Percentiles rank a stretch among this genome's conserved stretches.
Conservation (phyloP, 2,888 invertebrate genomes). For the Ophioninae sp. region DNA sequence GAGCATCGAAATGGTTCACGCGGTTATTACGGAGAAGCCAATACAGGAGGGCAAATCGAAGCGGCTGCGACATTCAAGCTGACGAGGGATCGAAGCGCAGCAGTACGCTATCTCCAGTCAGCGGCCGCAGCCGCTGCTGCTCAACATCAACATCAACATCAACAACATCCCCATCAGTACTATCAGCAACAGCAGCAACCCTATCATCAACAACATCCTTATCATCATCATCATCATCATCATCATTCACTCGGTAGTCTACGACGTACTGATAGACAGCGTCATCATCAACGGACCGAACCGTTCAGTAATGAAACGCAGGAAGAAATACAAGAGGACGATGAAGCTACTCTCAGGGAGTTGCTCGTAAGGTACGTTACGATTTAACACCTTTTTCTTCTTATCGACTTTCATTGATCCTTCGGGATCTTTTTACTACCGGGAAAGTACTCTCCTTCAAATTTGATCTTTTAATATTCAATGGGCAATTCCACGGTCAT, state of each 20-base stretch:
- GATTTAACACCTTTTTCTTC: not conserved
- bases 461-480: too few relatives aligned
- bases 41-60: constrained; percentile 75
- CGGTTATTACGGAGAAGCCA: constrained; percentile 75
- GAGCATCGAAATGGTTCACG: constrained; percentile 78
- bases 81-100: constrained; percentile 81
- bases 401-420: not conserved
- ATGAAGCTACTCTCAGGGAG: constrained; percentile 97
- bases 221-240: constrained; percentile 65
- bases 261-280: constrained; percentile 81
- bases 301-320: constrained; percentile 91
- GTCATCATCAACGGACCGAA: constrained; percentile 82
- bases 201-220: constrained; percentile 67
- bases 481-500: too few relatives aligned
- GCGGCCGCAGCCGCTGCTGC: constrained; percentile 73
- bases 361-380: constrained; percentile 93
- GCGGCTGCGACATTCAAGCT: constrained; percentile 81
- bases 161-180: constrained; percentile 60
- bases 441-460: not conserved
- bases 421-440: not conserved
- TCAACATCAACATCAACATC: constrained; percentile 67
- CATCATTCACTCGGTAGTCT: constrained; percentile 77
- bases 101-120: constrained; percentile 78
- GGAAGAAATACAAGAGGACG: constrained; percentile 88
- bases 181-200: constrained; percentile 64